Base-by-base conservation (phyloP, 2,113 vertebrate species). In the Sclerurus mexicanus region DNA sequence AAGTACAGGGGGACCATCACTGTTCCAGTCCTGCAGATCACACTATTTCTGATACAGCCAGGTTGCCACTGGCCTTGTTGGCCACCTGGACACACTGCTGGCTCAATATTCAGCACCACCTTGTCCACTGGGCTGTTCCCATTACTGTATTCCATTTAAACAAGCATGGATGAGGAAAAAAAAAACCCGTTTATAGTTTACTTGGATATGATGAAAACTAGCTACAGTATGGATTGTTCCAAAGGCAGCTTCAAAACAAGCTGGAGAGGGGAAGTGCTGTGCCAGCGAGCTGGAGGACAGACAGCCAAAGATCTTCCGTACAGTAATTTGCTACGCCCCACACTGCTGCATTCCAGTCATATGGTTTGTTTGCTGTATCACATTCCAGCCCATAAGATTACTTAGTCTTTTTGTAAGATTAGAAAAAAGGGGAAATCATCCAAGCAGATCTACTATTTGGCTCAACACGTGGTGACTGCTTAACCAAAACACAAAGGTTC, bases 381-480 rank as follows among this genome's bases (percentile, higher is more conserved):
- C 31, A 40, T 39, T 71, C 66, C 46, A 87, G 58, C 62, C 44
- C 33, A 2, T 7, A 85, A 33, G 23, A 72, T 87, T 81, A 89
- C 53, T 95, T 77, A 67, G 69, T 50, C 47, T 89, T 96, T 90
- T 71, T 47, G 60, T 74, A 95, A 63, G 60, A 94, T 91, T 85
- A 96, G 89, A 85, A 87, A 80, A 76, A 86, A 53, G 33, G 15
- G 42, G 14, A 72, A 92, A 72, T 78, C 87, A 96, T 91, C 73
- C 76, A 68, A 52, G 50, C 56, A 87, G 93, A 85, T 81, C 63
- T 71, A 40, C 30, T 44, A 58, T 18, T 89, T 89, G 77, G 90
- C 89, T 89, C 52, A 55, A 42, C n/a, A 58, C 15, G n/a, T 55
- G 80, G 35, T 0, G 3, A 22, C 33, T 2, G 44, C 74, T 84